These are phyloP conservation scores for Phaonia tiefii DNA, from an alignment of 2,888 invertebrate species.

Conservation along the genomic window DNA sequence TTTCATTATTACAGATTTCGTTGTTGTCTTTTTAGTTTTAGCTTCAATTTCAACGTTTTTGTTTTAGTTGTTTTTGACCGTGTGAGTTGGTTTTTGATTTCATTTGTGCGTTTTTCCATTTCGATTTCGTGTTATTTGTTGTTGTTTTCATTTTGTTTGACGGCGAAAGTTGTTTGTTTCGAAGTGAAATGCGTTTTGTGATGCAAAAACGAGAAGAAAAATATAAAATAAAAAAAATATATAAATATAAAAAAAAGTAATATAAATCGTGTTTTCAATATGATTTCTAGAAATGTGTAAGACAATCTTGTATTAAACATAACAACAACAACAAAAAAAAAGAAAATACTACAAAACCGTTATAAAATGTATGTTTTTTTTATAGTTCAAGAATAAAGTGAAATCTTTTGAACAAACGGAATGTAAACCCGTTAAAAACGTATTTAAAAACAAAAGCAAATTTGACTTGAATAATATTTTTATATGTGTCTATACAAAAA, in stretches of 20 bases:
- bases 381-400: too few relatives aligned
- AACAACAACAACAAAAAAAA: too few relatives aligned
- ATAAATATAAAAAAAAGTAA: not conserved
- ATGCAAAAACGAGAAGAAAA: slow-evolving; percentile 42
- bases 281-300: too few relatives aligned
- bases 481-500: too few relatives aligned
- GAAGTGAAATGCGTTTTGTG: slow-evolving; percentile 56
- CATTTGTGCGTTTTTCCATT: slow-evolving; percentile 44
- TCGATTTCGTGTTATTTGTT: not conserved
- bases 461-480: too few relatives aligned
- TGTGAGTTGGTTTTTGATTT: slow-evolving; percentile 40
- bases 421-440: too few relatives aligned
- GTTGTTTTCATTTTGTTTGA: slow-evolving; percentile 49
- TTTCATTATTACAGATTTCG: not conserved
- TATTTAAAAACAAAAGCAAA: too few relatives aligned
- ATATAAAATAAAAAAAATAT: slow-evolving; percentile 2
- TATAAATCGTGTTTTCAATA: slow-evolving; percentile 3
- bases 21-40: slow-evolving; percentile 1
- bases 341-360: too few relatives aligned
- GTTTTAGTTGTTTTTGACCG: slow-evolving; percentile 26
- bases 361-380: too few relatives aligned
- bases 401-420: too few relatives aligned
- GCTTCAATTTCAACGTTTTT: slow-evolving; percentile 5
- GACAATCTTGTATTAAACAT: too few relatives aligned
- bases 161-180: slow-evolving; percentile 58